Base-by-base conservation (phyloP, 2,113 vertebrate genomes). In the Boleophthalmus pectinirostris region DNA sequence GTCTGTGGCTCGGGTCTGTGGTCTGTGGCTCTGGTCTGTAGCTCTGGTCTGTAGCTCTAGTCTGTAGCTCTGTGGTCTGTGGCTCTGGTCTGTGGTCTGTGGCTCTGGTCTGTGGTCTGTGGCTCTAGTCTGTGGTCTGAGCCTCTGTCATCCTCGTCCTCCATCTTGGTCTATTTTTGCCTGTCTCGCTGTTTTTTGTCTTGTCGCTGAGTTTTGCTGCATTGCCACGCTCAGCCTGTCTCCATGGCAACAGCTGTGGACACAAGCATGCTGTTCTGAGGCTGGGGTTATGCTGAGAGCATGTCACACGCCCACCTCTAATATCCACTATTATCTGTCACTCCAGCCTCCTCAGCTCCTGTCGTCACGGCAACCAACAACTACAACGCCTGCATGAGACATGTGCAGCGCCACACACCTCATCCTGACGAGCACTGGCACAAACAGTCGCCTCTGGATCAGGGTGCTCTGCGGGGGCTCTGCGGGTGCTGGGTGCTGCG, bases 151-250 rank as follows among this genome's bases (percentile, higher is more conserved):
- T 15, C 15, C 25, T 61, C 6, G 3, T 61, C 58, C 14, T 24
- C 56, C 58, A 29, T 33, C 6, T 29, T 16, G 58, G 21, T 58
- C 23, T 24, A 43, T 43, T 43, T 43, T 14, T 24, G 56, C 23
- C 56, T 58, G 56, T 58, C 56, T 58, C 38, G 10, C 11, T 61
- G 13, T 3, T 61, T 61, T 33, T 29, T 33, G 24, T 61, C 24
- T 61, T 61, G 58, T 61, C 13, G 14, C 14, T 16, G 25, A 61
- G 58, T 61, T 61, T 61, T 61, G 58, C 58, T 61, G 58, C 58
- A 61, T 61, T 61, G 58, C 58, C 58, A 61, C 58, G 58, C 58
- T 61, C 58, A 61, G 58, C 24, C 25, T 61, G 58, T 61, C 15
- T 11, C 24, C 58, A 25, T 61, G 58, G 58, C 58, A 61, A 61